Percentiles rank a stretch among this genome's conserved stretches.
These are phyloP conservation scores for Drosophila kokeensis DNA, from an alignment of 2,888 invertebrate genomes.

Conservation along the genomic window DNA sequence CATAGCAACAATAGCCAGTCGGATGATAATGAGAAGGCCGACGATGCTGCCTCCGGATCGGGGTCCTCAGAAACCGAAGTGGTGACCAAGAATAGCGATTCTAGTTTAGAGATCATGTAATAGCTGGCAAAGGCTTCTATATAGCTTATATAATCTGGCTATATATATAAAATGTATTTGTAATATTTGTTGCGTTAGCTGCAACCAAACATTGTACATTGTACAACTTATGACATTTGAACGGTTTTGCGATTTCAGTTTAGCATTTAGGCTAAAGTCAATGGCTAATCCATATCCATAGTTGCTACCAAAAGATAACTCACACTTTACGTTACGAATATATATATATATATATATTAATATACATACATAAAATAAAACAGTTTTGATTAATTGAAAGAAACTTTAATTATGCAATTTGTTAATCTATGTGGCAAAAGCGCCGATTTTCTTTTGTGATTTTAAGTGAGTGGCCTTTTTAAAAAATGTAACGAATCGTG, in stretches of 20 bases:
- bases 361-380: slow-evolving; percentile 51
- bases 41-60: slow-evolving; percentile 88
- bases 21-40: slow-evolving; percentile 86
- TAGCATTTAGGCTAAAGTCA: slow-evolving; percentile 40
- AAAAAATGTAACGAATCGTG: slow-evolving; percentile 25
- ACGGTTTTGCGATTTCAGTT: slow-evolving; percentile 41
- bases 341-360: slow-evolving; percentile 45
- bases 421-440: slow-evolving; percentile 44
- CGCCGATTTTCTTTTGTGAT: slow-evolving; percentile 25
- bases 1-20: slow-evolving; percentile 80
- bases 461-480: slow-evolving; percentile 10
- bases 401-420: slow-evolving; percentile 69
- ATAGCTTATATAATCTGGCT: slow-evolving; percentile 25
- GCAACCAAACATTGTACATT: slow-evolving; percentile 32
- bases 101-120: slow-evolving; percentile 91
- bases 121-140: slow-evolving; percentile 58
- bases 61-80: slow-evolving; percentile 90
- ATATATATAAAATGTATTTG: slow-evolving; percentile 27
- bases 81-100: slow-evolving; percentile 90
- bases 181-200: slow-evolving; percentile 22
- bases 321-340: slow-evolving; percentile 30
- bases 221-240: slow-evolving; percentile 20
- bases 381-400: slow-evolving; percentile 68
- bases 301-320: slow-evolving; percentile 57
- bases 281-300: slow-evolving; percentile 44